Base-by-base conservation (phyloP, 1,140 invertebrate species). In the Cotesia vestalis region DNA sequence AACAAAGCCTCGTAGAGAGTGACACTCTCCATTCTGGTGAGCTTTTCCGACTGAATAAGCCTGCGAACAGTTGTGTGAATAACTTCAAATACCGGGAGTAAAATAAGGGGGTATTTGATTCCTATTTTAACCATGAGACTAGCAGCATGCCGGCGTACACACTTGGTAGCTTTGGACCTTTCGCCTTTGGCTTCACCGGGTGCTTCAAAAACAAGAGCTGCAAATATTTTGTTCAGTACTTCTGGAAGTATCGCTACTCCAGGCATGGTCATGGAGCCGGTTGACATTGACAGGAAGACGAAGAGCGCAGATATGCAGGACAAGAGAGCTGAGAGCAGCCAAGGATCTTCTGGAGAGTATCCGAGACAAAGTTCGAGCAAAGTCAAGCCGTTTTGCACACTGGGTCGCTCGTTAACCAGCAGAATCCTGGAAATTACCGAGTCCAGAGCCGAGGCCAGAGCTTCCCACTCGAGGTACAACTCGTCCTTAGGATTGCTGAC, bases 241-340 rank as follows among this genome's bases (percentile, higher is more conserved):
- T 91, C 89, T 0, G 93, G 92, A 60, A 97, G 79, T 20, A 94
- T 88, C 1, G 91, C 89, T 0, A 92, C 92, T 0, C 92, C 92
- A 9, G 89, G 91, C 82, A 90, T 91, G 1, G 91, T 90, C 79
- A 93, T 90, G 68, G 94, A 92, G 75, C 94, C 92, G 14, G 93
- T 93, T 1, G 94, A 93, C 90, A 93, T 95, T 77, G 92, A 94
- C 14, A 97, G 88, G 83, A 96, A 97, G 8, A 96, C 93, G 82
- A 97, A 96, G 0, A 98, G 88, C 0, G 94, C 93, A 14, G 95
- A 97, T 70, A 97, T 94, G 81, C 95, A 95, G 0, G 96, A 97
- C 1, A 98, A 85, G 51, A 96, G 81, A 62, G 92, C 90, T 0
- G 95, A 96, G 11, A 95, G 84, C 34, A 96, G 89, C 60, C 95